Evolutionary conservation across 1,140 invertebrate genomes (phyloP).

Genomic region (Drosophila obscura): DNA sequence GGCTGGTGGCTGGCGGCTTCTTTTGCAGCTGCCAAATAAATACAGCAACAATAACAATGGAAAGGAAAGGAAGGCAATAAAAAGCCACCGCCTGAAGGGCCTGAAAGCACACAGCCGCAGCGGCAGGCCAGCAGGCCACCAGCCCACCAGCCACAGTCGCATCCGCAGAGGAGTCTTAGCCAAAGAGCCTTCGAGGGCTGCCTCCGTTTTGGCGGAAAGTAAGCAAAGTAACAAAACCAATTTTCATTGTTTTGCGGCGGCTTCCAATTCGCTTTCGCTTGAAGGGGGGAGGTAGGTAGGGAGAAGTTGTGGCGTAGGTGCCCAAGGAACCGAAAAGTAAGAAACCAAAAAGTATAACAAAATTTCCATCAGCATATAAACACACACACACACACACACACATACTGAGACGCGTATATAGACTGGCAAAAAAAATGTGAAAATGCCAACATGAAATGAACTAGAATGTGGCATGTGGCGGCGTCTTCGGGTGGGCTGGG

Average conservation of each 20-base stretch:
- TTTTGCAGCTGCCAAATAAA: constrained; percentile 68
- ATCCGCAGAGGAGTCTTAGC: constrained; percentile 37
- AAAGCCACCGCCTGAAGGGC: constrained; percentile 70
- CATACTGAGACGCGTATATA: constrained; percentile 1
- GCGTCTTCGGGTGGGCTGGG: constrained; percentile 12
- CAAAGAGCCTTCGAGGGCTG: constrained; percentile 35
- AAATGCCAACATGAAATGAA: constrained; percentile 72
- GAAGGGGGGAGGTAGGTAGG: background rate
- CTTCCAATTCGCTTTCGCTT: constrained; percentile 30
- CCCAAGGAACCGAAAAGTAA: constrained; percentile 42
- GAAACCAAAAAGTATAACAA: constrained; percentile 70
- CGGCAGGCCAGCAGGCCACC: too few relatives aligned
- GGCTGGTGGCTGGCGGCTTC: constrained; percentile 11
- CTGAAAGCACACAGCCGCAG: background rate
- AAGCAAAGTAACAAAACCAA: constrained; percentile 78
- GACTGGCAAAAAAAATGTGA: constrained; percentile 41
- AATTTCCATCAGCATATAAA: constrained; percentile 61
- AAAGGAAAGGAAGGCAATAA: constrained; percentile 56
- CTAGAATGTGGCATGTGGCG: constrained; percentile 57
- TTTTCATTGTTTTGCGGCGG: constrained; percentile 80
- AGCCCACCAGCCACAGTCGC: constrained; percentile 6
- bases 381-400: constrained; percentile 19
- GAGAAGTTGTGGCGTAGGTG: background rate
- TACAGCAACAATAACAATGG: constrained; percentile 72
- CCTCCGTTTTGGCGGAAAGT: constrained; percentile 28